Percentiles rank a stretch among this genome's conserved stretches.
These are phyloP conservation scores for Drosophila austrosaltans DNA, from an alignment of 2,888 invertebrate species.

Conservation along the genomic window DNA sequence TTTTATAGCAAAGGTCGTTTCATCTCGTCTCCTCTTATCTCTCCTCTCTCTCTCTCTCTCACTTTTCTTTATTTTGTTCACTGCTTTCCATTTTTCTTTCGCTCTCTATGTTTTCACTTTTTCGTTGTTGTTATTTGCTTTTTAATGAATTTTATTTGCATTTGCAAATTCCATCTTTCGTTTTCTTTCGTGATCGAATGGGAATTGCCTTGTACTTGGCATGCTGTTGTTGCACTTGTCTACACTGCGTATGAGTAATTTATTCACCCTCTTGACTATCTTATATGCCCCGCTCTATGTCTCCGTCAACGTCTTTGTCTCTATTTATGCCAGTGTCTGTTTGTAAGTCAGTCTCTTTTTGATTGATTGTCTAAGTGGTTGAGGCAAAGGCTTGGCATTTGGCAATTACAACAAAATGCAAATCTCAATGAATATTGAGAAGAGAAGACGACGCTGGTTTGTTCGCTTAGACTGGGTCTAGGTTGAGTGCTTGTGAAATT, in stretches of 20 bases:
- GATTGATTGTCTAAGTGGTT: constrained; percentile 43
- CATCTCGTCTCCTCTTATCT: background rate
- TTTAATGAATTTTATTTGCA: constrained; percentile 62
- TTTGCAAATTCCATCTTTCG: constrained; percentile 49
- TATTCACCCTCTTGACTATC: constrained; percentile 28
- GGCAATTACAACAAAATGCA: constrained; percentile 19
- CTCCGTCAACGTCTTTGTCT: background rate
- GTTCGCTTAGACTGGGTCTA: constrained; percentile 25
- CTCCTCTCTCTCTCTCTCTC: too few species aligned
- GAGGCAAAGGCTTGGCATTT: constrained; percentile 13
- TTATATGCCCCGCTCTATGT: background rate
- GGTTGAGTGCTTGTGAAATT: constrained; percentile 60
- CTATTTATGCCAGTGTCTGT: background rate
- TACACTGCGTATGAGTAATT: constrained; percentile 49
- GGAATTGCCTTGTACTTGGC: constrained; percentile 1
- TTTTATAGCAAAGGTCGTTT: background rate
- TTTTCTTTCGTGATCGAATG: constrained; percentile 22
- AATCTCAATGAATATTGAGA: constrained; percentile 2
- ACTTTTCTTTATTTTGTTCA: too few species aligned
- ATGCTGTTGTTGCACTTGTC: constrained; percentile 38
- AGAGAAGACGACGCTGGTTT: background rate
- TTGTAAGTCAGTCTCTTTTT: constrained; percentile 10
- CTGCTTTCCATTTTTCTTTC: background rate
- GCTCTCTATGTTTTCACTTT: constrained; percentile 3
- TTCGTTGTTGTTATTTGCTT: constrained; percentile 16